phyloP scores from a whole-genome alignment of 2,888 invertebrate species.

The Rhamnusium bicolor region DNA sequence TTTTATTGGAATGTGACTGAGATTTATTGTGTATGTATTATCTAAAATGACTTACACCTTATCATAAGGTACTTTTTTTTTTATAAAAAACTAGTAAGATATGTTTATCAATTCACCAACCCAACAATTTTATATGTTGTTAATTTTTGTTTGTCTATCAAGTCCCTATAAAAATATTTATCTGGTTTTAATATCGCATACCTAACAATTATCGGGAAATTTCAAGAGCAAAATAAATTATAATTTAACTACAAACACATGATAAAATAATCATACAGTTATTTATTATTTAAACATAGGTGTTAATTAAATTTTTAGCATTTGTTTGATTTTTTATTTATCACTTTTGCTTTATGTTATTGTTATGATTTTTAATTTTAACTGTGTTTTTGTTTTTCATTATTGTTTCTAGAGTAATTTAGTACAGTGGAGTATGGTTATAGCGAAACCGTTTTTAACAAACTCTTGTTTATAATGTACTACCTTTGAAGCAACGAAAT shows the following conservation, averaged over 20 bases:
- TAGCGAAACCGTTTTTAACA: too few species aligned
- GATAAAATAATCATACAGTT: not conserved
- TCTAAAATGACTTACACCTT: not conserved
- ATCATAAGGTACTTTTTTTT: too few species aligned
- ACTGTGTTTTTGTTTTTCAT: too few species aligned
- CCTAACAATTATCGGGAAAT: not conserved
- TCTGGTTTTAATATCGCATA: not conserved
- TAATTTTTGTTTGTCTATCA: not conserved
- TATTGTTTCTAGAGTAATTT: too few species aligned
- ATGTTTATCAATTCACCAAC: not conserved
- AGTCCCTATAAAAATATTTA: not conserved
- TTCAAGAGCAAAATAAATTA: not conserved
- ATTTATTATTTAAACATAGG: not conserved
- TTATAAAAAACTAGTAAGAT: not conserved
- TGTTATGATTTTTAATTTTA: too few species aligned
- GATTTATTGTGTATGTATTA: not conserved
- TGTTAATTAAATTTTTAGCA: too few species aligned
- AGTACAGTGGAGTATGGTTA: too few species aligned
- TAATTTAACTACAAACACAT: not conserved
- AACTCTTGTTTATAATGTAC: too few species aligned
- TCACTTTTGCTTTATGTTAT: too few species aligned
- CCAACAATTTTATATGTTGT: not conserved
- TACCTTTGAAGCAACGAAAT: too few species aligned
- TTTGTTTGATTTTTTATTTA: too few species aligned
- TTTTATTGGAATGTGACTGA: not conserved